Conservation (phyloP, 2,797 vertebrate species). For the Lerista edwardsae region DNA sequence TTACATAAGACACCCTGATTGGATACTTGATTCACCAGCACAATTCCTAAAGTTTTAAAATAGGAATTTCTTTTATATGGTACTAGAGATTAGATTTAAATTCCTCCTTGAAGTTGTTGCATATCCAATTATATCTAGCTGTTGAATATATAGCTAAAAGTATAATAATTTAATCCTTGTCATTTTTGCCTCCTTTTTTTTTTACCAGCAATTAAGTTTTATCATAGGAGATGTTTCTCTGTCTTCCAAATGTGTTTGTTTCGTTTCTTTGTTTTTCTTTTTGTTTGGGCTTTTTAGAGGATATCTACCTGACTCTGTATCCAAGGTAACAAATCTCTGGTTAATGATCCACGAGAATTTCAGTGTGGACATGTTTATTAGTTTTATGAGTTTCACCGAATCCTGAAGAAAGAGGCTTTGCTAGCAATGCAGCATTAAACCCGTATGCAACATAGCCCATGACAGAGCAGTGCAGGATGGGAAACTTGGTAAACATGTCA, state of each 20-base stretch:
- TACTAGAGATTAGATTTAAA: background rate
- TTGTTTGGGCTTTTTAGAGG: constrained; percentile 42
- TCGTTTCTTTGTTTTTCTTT: background rate
- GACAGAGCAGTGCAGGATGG: background rate
- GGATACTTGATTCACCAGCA: background rate
- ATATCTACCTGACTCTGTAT: constrained; percentile 69
- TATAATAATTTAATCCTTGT: background rate
- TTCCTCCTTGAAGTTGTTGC: background rate
- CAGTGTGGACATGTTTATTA: constrained; percentile 65
- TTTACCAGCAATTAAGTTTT: background rate
- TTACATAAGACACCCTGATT: background rate
- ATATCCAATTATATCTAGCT: too few relatives aligned
- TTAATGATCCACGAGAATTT: constrained; percentile 73
- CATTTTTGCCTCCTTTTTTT: background rate
- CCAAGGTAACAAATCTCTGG: constrained; percentile 70
- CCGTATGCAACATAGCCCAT: constrained; percentile 32
- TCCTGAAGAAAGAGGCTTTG: constrained; percentile 56
- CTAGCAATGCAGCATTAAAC: constrained; percentile 18
- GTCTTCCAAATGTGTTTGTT: constrained; percentile 37
- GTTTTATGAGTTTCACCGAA: constrained; percentile 58
- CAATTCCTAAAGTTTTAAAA: background rate
- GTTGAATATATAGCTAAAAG: background rate
- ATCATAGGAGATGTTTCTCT: constrained; percentile 23
- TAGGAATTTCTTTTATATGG: background rate
- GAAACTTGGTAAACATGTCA: background rate